Evolutionary conservation across 2,888 invertebrate genomes (phyloP), one percentile per base, ranked within the genome.

Genomic region (Neoaliturus tenellus): DNA sequence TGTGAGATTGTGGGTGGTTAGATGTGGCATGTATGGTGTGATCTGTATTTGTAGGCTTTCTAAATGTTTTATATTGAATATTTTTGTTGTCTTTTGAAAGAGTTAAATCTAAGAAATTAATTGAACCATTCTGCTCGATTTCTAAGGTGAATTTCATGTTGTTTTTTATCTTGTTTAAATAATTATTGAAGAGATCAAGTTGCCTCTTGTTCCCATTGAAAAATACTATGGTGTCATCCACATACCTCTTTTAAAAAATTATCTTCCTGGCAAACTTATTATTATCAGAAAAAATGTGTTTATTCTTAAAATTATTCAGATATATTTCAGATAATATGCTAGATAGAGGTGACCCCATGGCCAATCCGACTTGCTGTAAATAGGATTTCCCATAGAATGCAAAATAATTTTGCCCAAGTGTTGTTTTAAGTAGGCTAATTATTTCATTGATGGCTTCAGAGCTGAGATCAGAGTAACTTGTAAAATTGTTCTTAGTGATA

Each of bases 51-150:
- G 67, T 67, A 3, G 67, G 23, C 23, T 67, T 67, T 4, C 67
- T 14, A 23, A 20, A 67, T 3, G 23, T 67, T n/a, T 67, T 67
- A 23, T n/a, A 67, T 1, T 20, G 17, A 8, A 67, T 17, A 28
- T 23, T 1, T 20, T 67, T 23, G 23, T 67, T 20, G 3, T 67
- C 67, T 23, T 67, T 67, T 1, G 20, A 3, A 3, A 67, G 4
- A 23, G 67, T 67, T 8, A 67, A 67, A 20, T 67, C 67, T 4
- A 67, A 23, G 23, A 67, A 67, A 23, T 67, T 67, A 28, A 67
- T 8, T 67, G 25, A 28, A 67, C 23, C 23, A 20, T 20, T 31
- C 10, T 20, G 14, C 31, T 67, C 67, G 1, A 31, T 23, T 23
- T 67, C 67, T 23, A 67, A 3, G 23, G 67, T 67, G 2, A 67